Evolutionary conservation across 1,140 invertebrate species (phyloP), one percentile per base, ranked within the genome.

Genomic region (Drosophila murphyi): DNA sequence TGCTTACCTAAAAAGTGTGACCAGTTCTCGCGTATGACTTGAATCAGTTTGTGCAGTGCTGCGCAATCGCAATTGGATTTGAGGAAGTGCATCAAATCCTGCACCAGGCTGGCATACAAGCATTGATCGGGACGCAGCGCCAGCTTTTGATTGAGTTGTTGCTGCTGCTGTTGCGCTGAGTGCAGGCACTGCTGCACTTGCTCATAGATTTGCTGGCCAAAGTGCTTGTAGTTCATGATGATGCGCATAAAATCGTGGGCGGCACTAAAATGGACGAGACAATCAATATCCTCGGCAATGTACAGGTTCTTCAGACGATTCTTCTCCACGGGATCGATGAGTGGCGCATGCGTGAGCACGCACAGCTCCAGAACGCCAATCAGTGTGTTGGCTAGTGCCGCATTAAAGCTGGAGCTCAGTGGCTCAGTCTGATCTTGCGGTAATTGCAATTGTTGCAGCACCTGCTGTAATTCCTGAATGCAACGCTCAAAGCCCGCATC

Each of bases 281-380:
- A 81, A 55, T 91, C 72, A 0, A 95, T 93, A 76, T 96, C 95
- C 82, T 96, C 95, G 8, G 94, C 88, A 7, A 95, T 91, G 62
- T 96, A 96, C 50, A 94, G 87, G 4, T 95, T 93, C 91, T 96
- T 96, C 0, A 97, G 86, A 1, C 93, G 92, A 43, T 95, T 94
- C 87, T 97, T 97, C 51, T 95, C 94, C 0, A 96, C 94, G 1
- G 96, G 96, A 93, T 97, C 97, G 12, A 97, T 95, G 1, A 93
- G 81, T 0, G 94, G 92, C 0, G 94, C 76, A 77, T 94, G 93
- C 0, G 93, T 93, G n/a, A 93, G 72, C 28, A 94, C 65, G 12
- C 92, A 93, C 3, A 94, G 63, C 78, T 94, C 89, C 2, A 93
- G 69, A 3, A 90, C 92, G 35, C 91, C 92, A 54, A 91, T 70